Conservation (phyloP, 2,888 invertebrate species). For the Busseola fusca region DNA sequence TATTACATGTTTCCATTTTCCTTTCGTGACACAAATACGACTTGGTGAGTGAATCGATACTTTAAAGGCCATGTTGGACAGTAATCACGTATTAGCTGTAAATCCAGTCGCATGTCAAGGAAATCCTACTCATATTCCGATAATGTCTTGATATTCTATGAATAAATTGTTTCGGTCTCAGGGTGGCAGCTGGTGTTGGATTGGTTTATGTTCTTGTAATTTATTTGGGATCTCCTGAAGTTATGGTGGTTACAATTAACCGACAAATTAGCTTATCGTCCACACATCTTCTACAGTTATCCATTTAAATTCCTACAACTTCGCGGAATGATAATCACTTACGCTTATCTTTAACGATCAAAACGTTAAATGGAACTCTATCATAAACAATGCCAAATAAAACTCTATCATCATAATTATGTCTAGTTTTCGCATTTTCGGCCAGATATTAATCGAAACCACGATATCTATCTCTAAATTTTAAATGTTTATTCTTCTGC, state of each 20-base stretch:
- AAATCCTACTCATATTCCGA: constrained; percentile 14
- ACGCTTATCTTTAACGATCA: constrained; percentile 27
- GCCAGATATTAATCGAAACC: neutral
- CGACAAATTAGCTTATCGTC: constrained; percentile 36
- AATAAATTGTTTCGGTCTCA: constrained; percentile 2
- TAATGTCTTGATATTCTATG: constrained; percentile 3
- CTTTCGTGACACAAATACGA: constrained; percentile 47
- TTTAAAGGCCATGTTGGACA: constrained; percentile 46
- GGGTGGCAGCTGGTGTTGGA: neutral
- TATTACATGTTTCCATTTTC: constrained; percentile 40
- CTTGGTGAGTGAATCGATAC: constrained; percentile 45
- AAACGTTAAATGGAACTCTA: constrained; percentile 24
- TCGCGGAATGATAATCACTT: constrained; percentile 19
- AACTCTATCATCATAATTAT: constrained; percentile 4
- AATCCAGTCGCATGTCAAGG: constrained; percentile 50
- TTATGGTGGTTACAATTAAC: constrained; percentile 4
- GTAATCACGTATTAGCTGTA: constrained; percentile 55
- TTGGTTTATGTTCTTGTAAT: neutral
- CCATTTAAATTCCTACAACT: constrained; percentile 36
- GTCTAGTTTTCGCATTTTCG: constrained; percentile 18
- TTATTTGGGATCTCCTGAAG: neutral
- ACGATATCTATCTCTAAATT: neutral
- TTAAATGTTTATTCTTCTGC: constrained; percentile 8
- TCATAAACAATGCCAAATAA: constrained; percentile 22
- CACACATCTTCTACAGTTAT: constrained; percentile 16